phyloP scores from a whole-genome alignment of 2,888 invertebrate genomes.

The Tachina lurida region DNA sequence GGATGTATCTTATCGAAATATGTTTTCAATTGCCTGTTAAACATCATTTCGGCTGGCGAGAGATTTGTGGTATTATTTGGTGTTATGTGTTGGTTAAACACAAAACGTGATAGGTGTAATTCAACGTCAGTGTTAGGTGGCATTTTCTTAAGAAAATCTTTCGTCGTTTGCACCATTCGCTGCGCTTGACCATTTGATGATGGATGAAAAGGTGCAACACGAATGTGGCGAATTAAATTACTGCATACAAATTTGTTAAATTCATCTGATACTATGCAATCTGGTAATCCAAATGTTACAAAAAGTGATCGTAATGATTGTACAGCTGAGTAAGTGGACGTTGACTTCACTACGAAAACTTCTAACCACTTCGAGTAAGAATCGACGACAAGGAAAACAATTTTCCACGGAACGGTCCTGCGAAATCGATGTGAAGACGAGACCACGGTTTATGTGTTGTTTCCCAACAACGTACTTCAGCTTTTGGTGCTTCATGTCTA shows the following conservation, averaged over 20 bases:
- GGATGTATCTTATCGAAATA: not conserved
- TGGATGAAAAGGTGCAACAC: conserved; percentile 42
- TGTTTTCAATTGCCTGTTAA: not conserved
- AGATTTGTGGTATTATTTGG: not conserved
- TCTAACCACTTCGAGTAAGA: conserved; percentile 63
- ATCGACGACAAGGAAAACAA: conserved; percentile 57
- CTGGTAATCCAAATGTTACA: not conserved
- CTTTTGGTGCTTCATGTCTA: conserved; percentile 39
- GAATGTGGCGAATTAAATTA: conserved; percentile 38
- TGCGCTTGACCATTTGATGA: conserved; percentile 42
- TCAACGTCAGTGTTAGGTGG: not conserved
- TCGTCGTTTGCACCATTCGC: conserved; percentile 51
- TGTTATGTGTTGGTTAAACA: not conserved
- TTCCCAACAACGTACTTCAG: conserved; percentile 39
- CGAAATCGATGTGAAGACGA: conserved; percentile 43
- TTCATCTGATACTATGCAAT: not conserved
- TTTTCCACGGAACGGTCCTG: conserved; percentile 43
- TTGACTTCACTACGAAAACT: conserved; percentile 54
- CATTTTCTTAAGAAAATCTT: not conserved
- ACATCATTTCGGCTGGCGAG: not conserved
- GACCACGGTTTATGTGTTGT: not conserved
- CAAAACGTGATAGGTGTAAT: not conserved
- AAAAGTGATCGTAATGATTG: conserved; percentile 3
- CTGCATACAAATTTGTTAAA: no score
- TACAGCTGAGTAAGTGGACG: conserved; percentile 44